Evolutionary conservation across 2,888 invertebrate genomes (phyloP).

Genomic region (Lasioglossum malachurum): DNA sequence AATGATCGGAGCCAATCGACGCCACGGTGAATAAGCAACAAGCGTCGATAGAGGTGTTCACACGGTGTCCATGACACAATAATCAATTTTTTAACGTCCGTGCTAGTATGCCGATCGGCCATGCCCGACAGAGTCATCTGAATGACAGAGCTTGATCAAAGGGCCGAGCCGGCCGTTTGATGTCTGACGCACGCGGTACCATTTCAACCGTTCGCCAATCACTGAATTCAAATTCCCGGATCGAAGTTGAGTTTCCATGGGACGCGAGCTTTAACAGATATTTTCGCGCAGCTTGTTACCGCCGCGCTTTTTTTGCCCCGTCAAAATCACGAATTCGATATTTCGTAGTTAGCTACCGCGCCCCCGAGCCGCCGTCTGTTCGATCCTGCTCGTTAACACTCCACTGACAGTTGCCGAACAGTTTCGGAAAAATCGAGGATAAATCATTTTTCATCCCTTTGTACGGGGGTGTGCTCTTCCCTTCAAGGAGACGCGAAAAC

Average conservation of each 20-base stretch:
- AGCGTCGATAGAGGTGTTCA: slow-evolving; percentile 52
- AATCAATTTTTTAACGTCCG: slow-evolving; percentile 70
- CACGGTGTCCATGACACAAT: slow-evolving; percentile 70
- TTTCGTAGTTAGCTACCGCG: neutral
- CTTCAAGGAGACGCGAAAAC: neutral
- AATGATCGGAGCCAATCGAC: slow-evolving; percentile 42
- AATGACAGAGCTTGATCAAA: slow-evolving; percentile 84
- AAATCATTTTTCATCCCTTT: neutral
- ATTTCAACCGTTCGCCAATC: slow-evolving; percentile 75
- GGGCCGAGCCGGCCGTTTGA: slow-evolving; percentile 81
- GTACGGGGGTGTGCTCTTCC: neutral
- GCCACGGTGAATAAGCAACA: slow-evolving; percentile 36
- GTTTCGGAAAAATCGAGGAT: neutral
- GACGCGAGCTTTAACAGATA: slow-evolving; percentile 60
- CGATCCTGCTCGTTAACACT: neutral
- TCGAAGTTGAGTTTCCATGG: slow-evolving; percentile 70
- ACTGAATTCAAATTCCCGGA: slow-evolving; percentile 67
- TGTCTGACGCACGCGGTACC: slow-evolving; percentile 81
- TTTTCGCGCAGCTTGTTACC: slow-evolving; percentile 42
- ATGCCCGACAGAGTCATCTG: slow-evolving; percentile 82
- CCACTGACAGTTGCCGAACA: neutral
- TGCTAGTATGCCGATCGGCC: slow-evolving; percentile 53
- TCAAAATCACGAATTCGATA: neutral
- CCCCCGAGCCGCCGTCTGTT: neutral
- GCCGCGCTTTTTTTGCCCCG: slow-evolving; percentile 17